Evolutionary conservation across 1,140 invertebrate genomes (phyloP).

Genomic region (Drosophila orena): DNA sequence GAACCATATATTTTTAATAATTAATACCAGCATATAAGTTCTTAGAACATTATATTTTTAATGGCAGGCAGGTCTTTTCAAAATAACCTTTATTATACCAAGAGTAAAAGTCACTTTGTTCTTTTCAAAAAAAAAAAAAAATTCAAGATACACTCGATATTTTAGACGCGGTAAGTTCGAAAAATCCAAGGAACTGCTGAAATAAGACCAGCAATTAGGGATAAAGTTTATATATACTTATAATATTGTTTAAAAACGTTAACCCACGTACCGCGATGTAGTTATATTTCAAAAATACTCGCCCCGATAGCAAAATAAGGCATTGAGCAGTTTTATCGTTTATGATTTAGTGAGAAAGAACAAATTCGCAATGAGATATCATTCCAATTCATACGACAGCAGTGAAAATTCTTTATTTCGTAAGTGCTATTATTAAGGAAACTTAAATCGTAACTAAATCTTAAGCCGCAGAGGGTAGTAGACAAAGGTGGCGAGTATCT

Average conservation of each 20-base stretch:
- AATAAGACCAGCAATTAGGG: background rate
- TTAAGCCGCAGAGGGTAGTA: constrained; percentile 1
- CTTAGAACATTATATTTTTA: background rate
- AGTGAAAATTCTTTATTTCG: constrained; percentile 2
- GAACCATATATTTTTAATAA: no score
- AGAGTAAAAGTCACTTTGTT: background rate
- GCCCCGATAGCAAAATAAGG: background rate
- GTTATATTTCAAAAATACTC: no score
- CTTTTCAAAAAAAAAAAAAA: no score
- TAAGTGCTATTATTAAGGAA: background rate
- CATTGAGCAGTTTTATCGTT: background rate
- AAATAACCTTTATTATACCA: background rate
- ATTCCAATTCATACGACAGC: background rate
- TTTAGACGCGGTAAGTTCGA: background rate
- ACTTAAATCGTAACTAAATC: background rate
- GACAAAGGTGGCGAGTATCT: background rate
- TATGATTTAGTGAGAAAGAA: background rate
- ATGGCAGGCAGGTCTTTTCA: background rate
- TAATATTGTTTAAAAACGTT: background rate
- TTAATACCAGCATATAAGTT: background rate
- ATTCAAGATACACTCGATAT: no score
- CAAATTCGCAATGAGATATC: background rate
- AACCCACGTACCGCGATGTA: no score
- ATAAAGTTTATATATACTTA: background rate
- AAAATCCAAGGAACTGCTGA: background rate